Conservation (phyloP, 1,140 invertebrate species). For the Drosophila tsacasi region DNA sequence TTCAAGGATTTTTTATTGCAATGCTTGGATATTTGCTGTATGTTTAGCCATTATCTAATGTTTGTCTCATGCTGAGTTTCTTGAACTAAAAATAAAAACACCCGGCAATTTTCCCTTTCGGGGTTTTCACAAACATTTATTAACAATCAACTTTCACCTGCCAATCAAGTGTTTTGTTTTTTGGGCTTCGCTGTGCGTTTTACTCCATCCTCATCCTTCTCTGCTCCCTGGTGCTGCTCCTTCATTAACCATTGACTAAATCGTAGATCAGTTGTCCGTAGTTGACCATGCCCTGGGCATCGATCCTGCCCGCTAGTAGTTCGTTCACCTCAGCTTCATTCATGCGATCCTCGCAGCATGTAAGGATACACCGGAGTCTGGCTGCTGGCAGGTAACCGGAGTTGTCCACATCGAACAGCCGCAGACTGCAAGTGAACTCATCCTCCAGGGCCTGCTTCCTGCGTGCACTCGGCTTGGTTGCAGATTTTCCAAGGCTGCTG, state of each 20-base stretch:
- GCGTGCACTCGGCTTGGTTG: background rate
- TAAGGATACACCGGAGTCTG: conserved; percentile 97
- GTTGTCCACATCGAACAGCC: conserved; percentile 96
- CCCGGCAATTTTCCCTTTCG: background rate
- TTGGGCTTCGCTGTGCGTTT: background rate
- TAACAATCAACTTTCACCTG: conserved; percentile 32
- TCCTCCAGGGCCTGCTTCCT: conserved; percentile 22
- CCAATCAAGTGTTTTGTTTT: background rate
- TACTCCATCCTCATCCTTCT: background rate
- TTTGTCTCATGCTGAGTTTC: background rate
- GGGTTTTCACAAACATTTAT: conserved; percentile 24
- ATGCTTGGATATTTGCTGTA: no score
- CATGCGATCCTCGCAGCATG: conserved; percentile 93
- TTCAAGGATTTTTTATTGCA: background rate
- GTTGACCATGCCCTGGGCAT: conserved; percentile 95
- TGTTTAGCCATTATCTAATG: background rate
- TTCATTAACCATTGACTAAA: conserved; percentile 25
- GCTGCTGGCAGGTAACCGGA: conserved; percentile 95
- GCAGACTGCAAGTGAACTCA: conserved; percentile 78
- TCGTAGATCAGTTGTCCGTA: conserved; percentile 87
- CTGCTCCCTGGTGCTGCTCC: background rate
- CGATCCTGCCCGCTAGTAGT: conserved; percentile 96
- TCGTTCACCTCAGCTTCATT: conserved; percentile 96
- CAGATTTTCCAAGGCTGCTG: conserved; percentile 17
- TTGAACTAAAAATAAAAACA: background rate